These are phyloP conservation scores for Eulemur rubriventer DNA, from an alignment of 2,797 vertebrate species.

Conservation along the genomic window DNA sequence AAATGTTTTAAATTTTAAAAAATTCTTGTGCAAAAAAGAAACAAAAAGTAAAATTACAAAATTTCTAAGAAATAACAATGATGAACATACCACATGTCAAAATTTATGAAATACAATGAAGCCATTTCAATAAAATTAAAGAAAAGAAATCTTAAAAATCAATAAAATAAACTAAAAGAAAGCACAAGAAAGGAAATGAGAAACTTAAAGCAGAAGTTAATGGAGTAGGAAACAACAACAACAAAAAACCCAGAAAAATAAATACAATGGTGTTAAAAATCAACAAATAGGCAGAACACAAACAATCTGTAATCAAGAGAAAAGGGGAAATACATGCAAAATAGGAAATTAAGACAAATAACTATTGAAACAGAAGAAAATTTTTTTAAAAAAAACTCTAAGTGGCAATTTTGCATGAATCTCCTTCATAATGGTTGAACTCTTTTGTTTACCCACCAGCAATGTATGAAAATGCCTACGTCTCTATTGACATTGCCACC, in stretches of 20 bases:
- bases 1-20: not conserved
- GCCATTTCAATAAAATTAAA: not conserved
- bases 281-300: not conserved
- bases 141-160: slow-evolving; percentile 11
- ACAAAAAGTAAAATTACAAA: slow-evolving; percentile 9
- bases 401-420: not conserved
- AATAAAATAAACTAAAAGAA: not conserved
- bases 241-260: not conserved
- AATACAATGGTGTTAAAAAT: not conserved
- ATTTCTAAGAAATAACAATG: not conserved
- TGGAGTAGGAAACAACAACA: not conserved
- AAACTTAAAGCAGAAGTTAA: not conserved
- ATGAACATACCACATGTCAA: not conserved
- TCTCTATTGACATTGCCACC: not conserved
- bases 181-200: not conserved
- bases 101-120: not conserved
- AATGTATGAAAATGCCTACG: not conserved
- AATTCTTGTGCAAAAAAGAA: not conserved
- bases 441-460: not conserved
- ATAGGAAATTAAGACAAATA: not conserved
- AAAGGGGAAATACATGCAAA: not conserved
- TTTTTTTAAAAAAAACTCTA: not conserved
- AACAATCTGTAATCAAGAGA: not conserved
- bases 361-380: not conserved
- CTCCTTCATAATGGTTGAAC: not conserved